Evolutionary conservation across 2,888 invertebrate genomes (phyloP).

Genomic region (Scaptomyza polygonia): DNA sequence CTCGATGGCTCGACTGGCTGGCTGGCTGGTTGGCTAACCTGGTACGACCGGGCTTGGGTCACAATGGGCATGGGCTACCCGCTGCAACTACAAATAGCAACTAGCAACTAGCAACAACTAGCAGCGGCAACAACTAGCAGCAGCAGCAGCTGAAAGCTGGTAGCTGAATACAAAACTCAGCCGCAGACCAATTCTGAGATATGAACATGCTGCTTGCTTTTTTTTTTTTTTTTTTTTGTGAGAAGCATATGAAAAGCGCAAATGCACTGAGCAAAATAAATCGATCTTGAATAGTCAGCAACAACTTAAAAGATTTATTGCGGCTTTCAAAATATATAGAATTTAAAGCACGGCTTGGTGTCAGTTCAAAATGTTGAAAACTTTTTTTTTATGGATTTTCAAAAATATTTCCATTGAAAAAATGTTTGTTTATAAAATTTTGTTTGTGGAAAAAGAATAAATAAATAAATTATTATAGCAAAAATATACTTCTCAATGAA

Average conservation of each 20-base stretch:
- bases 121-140: background rate
- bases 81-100: conserved; percentile 14
- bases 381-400: no score
- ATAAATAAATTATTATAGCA: no score
- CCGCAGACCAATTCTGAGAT: conserved; percentile 77
- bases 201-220: conserved; percentile 65
- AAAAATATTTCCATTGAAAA: no score
- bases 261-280: conserved; percentile 4
- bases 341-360: no score
- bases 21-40: background rate
- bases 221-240: conserved; percentile 27
- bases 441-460: no score
- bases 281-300: no score
- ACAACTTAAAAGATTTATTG: no score
- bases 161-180: conserved; percentile 12
- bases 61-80: conserved; percentile 35
- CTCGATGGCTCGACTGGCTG: background rate
- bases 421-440: no score
- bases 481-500: no score
- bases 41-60: conserved; percentile 20
- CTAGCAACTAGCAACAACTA: conserved; percentile 7
- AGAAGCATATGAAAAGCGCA: conserved; percentile 58
- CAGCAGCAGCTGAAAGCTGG: background rate
- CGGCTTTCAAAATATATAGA: no score
- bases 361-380: no score